Conservation (phyloP, 2,797 vertebrate genomes). For the Thamnophis elegans region DNA sequence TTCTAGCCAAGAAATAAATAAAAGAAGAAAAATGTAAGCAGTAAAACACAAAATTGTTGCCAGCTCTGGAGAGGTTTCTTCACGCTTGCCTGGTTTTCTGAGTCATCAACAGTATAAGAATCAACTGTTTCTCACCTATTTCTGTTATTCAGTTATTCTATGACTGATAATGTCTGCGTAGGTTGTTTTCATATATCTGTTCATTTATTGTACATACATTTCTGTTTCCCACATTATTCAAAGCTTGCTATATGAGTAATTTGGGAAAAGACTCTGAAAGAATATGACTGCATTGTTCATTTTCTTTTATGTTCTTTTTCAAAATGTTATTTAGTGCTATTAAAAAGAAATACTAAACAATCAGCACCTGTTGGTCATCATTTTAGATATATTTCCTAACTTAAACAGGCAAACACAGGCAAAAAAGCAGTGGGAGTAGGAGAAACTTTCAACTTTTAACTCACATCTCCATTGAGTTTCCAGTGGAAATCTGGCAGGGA, state of each 20-base stretch:
- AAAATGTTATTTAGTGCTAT: not conserved
- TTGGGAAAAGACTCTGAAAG: not conserved
- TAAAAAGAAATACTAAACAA: not conserved
- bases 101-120: not conserved
- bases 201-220: conserved; percentile 26
- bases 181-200: conserved; percentile 21
- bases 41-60: not conserved
- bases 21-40: not conserved
- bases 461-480: too few relatives aligned
- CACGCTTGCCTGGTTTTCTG: not conserved
- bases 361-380: not conserved
- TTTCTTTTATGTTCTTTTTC: not conserved
- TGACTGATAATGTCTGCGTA: conserved; percentile 10
- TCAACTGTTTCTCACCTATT: not conserved
- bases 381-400: not conserved
- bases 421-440: not conserved
- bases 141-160: not conserved
- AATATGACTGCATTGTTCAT: not conserved
- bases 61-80: not conserved
- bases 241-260: not conserved
- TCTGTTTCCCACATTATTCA: not conserved
- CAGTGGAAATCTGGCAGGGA: too few relatives aligned
- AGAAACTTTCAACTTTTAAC: too few relatives aligned
- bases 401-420: not conserved
- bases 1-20: conserved; percentile 21